A percentile compares a stretch with the other conserved stretches of the same genome.
Evolutionary conservation across 2,113 vertebrate genomes (phyloP).

Genomic region (Myiagra hebetior): DNA sequence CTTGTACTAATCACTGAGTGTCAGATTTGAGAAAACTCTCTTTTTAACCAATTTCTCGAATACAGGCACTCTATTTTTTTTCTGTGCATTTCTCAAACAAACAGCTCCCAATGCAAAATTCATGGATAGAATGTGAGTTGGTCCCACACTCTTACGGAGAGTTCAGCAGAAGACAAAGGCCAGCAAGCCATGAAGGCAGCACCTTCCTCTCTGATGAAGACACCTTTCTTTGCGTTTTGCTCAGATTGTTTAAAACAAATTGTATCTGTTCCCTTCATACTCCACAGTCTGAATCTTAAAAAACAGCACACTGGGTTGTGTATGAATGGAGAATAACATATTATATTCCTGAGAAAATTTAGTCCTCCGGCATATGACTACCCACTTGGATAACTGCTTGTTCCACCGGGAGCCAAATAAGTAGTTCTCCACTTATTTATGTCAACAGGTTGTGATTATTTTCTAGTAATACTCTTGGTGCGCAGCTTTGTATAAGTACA

Average conservation of each 20-base stretch:
- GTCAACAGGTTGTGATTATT: not conserved
- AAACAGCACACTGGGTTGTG: not conserved
- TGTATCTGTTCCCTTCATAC: not conserved
- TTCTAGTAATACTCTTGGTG: not conserved
- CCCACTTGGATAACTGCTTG: not conserved
- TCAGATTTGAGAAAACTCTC: not conserved
- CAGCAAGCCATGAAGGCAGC: not conserved
- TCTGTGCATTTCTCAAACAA: not conserved
- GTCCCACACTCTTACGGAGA: accelerated
- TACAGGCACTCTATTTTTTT: not conserved
- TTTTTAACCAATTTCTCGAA: not conserved
- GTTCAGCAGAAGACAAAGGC: not conserved
- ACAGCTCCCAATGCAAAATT: not conserved
- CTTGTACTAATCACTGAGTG: not conserved
- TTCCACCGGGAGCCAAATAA: not conserved
- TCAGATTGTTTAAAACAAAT: not conserved
- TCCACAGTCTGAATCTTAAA: not conserved
- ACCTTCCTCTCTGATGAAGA: not conserved
- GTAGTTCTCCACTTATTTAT: not conserved
- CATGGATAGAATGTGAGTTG: not conserved
- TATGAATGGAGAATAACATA: not conserved
- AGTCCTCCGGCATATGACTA: not conserved
- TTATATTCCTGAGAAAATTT: not conserved
- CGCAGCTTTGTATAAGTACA: not conserved
- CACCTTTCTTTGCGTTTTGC: not conserved